Evolutionary conservation across 2,888 invertebrate species (phyloP), one percentile per base, ranked within the genome.

Genomic region (Mythimna albipuncta): DNA sequence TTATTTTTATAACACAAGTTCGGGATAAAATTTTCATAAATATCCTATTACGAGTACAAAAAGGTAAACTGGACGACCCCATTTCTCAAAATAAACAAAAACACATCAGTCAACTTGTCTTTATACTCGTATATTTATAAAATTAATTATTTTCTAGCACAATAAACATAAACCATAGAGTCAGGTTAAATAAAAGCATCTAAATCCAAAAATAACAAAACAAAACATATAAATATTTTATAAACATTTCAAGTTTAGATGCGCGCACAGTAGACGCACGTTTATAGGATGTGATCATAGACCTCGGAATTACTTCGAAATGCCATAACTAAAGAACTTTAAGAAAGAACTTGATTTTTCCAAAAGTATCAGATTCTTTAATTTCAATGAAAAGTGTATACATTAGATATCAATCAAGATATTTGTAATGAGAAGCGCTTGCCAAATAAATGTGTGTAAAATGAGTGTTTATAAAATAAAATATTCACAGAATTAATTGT

Each of bases 211-310:
- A 84, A 72, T 67, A 72, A 52, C 71, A 71, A 74, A 71, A 77
- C 54, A 59, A 64, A 77, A 79, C 69, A 74, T 41, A 61, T 41
- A 54, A 67, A 55, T 84, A 85, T 87, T 89, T 85, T 64, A 84
- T 88, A 89, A 89, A 89, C 88, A 89, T 81, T 68, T 77, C 84
- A 85, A 82, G 77, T 77, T 80, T 81, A 83, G 84, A 86, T 83
- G 85, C 73, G 66, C 76, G 73, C 85, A 82, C 69, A 41, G 64
- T 38, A 66, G 75, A 72, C 77, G 75, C 64, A 38, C 77, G 85
- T 85, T 84, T 81, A 89, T 85, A 75, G 69, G 81, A 84, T 71
- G 73, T 68, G 79, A 21, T 16, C 41, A 61, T 7, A 61, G 61
- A 61, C 7, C 21, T 21, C 16, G 21, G 61, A 61, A 61, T 21